phyloP scores from a whole-genome alignment of 1,140 invertebrate genomes.

The Macrostomum lignano region DNA sequence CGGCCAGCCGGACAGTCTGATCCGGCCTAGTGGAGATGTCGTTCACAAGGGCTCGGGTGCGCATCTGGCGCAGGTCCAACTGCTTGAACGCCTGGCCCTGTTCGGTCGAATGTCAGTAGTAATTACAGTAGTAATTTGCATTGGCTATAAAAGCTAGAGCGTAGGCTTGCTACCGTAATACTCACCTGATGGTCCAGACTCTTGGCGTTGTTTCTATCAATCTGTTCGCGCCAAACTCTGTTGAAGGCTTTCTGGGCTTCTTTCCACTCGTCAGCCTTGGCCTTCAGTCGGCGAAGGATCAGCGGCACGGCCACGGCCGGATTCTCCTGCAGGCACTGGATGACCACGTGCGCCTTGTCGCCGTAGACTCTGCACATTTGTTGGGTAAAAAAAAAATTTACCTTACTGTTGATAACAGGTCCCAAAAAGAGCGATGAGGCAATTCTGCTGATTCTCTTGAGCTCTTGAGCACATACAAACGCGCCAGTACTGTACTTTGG shows the following conservation, averaged over 20 bases:
- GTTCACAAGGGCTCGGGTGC: constrained; percentile 75
- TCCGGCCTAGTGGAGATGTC: no score
- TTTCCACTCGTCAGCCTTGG: background rate
- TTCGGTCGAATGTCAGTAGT: no score
- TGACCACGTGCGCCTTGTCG: constrained; percentile 72
- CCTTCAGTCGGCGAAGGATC: constrained; percentile 45
- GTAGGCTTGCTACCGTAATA: no score
- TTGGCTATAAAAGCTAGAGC: no score
- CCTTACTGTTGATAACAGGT: no score
- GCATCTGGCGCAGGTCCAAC: constrained; percentile 68
- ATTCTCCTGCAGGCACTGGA: constrained; percentile 79
- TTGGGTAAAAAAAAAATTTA: no score
- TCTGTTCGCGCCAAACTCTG: constrained; percentile 92
- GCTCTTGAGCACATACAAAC: no score
- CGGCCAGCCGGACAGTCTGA: no score
- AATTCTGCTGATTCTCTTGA: no score
- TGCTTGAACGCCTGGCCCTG: constrained; percentile 94
- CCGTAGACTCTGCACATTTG: constrained; percentile 62
- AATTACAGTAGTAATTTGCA: no score
- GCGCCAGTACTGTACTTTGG: no score
- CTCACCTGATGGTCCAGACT: constrained; percentile 87
- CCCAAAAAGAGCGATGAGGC: no score
- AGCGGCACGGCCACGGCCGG: constrained; percentile 67
- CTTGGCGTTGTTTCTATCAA: constrained; percentile 89
- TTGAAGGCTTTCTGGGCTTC: background rate